Base-by-base conservation (phyloP, 1,140 invertebrate species). In the Mizuhopecten yessoensis region DNA sequence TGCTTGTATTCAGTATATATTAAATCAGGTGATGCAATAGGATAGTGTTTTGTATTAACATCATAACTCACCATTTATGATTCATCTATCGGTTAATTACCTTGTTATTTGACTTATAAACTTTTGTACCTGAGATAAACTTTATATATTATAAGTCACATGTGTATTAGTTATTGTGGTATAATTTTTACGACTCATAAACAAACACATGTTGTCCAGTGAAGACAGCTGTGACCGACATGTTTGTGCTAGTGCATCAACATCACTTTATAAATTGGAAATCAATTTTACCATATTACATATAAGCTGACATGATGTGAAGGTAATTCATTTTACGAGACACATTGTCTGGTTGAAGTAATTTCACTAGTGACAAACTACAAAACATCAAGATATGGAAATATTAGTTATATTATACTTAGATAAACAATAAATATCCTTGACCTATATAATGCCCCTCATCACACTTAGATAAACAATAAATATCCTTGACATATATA, bases 151-250 rank as follows among this genome's bases (percentile, higher is more conserved):
- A 29, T 29, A 3, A 29, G 57, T 75, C 57, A 5, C 23, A n/a
- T 29, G 57, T 75, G 57, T 29, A 29, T 75, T 75, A 75, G 57
- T 75, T n/a, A 75, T 75, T 75, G 57, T 75, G n/a, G n/a, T n/a
- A 45, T 75, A 75, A 75, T 1, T 75, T 23, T 10, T 2, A 2
- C 20, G 45, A 49, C 45, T 20, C 20, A 20, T 75, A 29, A n/a
- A 17, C 23, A 75, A n/a, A 75, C 57, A 75, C n/a, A 29, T 75
- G 57, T 75, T 75, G 57, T 75, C 0, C n/a, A 23, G 45, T 49
- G 11, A 20, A 29, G 23, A 5, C 57, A 75, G 57, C 57, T 75
- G 57, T 75, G 57, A 75, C 57, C 11, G 57, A 75, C n/a, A 75
- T n/a, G n/a, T 75, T 75, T 75, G 29, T 13, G 13, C n/a, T n/a